Evolutionary conservation across 2,113 vertebrate species (phyloP).

Genomic region (Apus apus): DNA sequence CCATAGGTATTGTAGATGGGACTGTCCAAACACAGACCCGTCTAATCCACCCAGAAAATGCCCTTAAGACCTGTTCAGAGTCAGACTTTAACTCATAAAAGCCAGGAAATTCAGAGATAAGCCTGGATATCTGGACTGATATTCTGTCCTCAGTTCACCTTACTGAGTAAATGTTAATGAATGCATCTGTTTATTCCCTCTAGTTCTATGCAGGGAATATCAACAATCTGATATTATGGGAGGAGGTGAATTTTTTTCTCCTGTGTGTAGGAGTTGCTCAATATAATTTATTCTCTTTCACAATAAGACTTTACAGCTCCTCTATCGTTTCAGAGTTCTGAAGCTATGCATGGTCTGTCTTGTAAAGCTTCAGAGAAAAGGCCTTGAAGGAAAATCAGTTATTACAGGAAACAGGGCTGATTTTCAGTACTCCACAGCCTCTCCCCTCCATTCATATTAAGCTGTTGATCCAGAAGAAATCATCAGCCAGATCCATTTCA

Average conservation of each 20-base stretch:
- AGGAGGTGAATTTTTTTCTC: conserved; percentile 59
- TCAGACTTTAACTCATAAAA: conserved; percentile 70
- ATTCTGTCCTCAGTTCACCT: conserved; percentile 74
- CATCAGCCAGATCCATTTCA: background rate
- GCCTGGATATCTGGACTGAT: conserved; percentile 60
- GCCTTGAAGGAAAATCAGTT: conserved; percentile 31
- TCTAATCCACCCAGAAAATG: conserved; percentile 70
- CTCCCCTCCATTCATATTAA: background rate
- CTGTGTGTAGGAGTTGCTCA: conserved; percentile 59
- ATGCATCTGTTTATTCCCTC: conserved; percentile 66
- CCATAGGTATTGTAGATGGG: conserved; percentile 63
- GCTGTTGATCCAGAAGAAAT: background rate
- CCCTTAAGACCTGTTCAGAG: conserved; percentile 69
- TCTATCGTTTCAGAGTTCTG: background rate
- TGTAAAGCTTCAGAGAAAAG: conserved; percentile 5
- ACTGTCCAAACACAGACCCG: conserved; percentile 53
- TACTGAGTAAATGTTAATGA: conserved; percentile 67
- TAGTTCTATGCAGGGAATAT: conserved; percentile 45
- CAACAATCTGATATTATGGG: conserved; percentile 67
- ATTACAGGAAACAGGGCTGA: conserved; percentile 7
- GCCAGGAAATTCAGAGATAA: conserved; percentile 72
- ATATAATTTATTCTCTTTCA: conserved; percentile 59
- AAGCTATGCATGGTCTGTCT: conserved; percentile 1
- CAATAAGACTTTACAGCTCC: conserved; percentile 38
- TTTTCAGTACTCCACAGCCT: background rate